Conservation (phyloP, 2,797 vertebrate genomes). For the Coluber constrictor region DNA sequence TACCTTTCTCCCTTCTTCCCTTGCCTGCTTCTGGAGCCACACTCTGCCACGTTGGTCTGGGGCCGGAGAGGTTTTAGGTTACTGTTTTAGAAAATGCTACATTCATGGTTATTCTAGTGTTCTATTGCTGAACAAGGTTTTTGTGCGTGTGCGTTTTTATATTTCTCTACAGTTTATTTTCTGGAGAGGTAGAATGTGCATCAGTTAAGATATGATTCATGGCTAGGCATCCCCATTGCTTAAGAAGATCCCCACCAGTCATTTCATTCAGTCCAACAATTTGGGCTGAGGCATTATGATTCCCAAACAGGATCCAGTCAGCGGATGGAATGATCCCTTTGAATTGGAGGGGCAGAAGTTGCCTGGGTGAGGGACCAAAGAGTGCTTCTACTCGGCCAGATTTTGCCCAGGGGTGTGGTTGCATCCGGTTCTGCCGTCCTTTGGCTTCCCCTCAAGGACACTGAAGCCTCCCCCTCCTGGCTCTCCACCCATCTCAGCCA, state of each 20-base stretch:
- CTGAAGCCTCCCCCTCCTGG: background rate
- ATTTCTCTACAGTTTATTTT: background rate
- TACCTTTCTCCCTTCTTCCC: background rate
- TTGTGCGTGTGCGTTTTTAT: background rate
- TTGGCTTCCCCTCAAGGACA: background rate
- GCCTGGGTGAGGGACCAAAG: background rate
- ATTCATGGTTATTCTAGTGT: background rate
- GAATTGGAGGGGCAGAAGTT: background rate
- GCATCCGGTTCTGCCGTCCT: background rate
- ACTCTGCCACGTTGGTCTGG: background rate
- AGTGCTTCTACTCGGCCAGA: background rate
- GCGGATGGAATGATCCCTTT: background rate
- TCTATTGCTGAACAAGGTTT: background rate
- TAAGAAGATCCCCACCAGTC: background rate
- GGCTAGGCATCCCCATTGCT: background rate
- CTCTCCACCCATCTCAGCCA: background rate
- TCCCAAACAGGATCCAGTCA: background rate
- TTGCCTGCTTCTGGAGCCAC: background rate
- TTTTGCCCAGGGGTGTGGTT: background rate
- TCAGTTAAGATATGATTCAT: conserved; percentile 9
- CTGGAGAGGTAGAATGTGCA: background rate
- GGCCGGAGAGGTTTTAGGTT: background rate
- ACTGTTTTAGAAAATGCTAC: background rate
- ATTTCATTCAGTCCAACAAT: background rate
- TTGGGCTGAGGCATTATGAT: background rate